Percentiles rank a stretch among this genome's conserved stretches.
Conservation (phyloP, 2,113 vertebrate species). For the Bufo gargarizans region DNA sequence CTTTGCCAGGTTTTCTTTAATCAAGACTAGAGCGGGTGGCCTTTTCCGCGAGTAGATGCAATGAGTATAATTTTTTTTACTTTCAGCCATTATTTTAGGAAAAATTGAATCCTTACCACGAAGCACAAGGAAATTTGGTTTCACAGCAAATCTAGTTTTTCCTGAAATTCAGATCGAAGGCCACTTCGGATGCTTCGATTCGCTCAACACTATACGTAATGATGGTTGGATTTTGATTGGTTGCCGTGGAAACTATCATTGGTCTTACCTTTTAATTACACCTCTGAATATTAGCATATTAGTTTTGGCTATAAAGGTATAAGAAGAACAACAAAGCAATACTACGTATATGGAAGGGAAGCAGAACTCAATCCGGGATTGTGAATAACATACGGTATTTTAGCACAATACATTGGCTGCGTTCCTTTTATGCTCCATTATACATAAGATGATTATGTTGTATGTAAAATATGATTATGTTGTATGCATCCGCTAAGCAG, state of each 20-base stretch:
- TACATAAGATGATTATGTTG: conserved; percentile 37
- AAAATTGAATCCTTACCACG: too few species aligned
- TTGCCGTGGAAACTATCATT: not conserved
- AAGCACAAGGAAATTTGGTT: too few species aligned
- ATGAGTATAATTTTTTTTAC: too few species aligned
- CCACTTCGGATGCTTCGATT: too few species aligned
- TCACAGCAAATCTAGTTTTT: too few species aligned
- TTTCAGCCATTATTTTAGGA: too few species aligned
- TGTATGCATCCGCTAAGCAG: conserved; percentile 13
- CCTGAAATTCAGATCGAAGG: too few species aligned
- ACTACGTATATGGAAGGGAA: not conserved
- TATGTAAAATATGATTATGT: conserved; percentile 34
- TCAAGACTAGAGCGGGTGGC: too few species aligned
- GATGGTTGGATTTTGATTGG: not conserved
- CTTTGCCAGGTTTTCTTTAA: too few species aligned
- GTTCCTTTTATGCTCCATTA: conserved; percentile 35
- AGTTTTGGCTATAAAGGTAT: not conserved
- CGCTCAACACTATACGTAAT: not conserved
- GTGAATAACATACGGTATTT: not conserved
- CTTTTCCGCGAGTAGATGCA: too few species aligned
- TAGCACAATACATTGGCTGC: conserved; percentile 1
- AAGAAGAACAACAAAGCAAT: not conserved
- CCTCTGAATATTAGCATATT: not conserved
- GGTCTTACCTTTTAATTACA: not conserved
- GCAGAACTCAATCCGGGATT: not conserved